Conservation (phyloP, 53 echinoderm and acorn worm genomes). For the Astropecten irregularis region DNA sequence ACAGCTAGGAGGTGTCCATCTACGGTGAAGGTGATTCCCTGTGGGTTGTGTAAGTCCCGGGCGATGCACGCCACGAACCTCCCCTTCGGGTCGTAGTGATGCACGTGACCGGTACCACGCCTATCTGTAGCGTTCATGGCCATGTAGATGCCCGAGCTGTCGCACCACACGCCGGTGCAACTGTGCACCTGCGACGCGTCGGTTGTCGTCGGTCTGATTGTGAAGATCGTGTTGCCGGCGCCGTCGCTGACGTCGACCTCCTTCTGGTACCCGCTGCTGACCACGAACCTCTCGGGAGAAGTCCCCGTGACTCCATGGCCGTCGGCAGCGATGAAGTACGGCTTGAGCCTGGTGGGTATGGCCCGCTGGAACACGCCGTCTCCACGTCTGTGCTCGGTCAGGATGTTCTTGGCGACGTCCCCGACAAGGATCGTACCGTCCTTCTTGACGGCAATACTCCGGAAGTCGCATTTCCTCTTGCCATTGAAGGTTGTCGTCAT, state of each 20-base stretch:
- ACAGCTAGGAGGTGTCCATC: slow-evolving; percentile 22
- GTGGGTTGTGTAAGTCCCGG: background rate
- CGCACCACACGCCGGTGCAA: slow-evolving; percentile 11
- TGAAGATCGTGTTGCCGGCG: background rate
- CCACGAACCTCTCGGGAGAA: background rate
- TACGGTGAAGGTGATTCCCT: background rate
- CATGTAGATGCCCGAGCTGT: background rate
- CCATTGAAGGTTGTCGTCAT: background rate
- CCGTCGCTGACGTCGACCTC: background rate
- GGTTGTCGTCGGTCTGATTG: background rate
- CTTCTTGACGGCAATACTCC: background rate
- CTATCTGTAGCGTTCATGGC: background rate
- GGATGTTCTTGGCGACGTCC: background rate
- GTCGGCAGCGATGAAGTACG: background rate
- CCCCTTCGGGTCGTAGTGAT: background rate
- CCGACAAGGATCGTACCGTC: slow-evolving; percentile 16
- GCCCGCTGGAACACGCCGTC: background rate
- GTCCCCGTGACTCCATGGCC: background rate
- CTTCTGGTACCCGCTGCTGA: slow-evolving; percentile 5
- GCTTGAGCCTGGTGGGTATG: background rate
- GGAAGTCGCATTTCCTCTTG: background rate
- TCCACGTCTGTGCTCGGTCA: background rate
- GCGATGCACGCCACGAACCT: background rate
- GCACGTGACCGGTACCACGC: background rate
- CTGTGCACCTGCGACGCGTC: background rate